A percentile compares a stretch with the other conserved stretches of the same genome.
Evolutionary conservation across 1,140 invertebrate species (phyloP).

Genomic region (Coenobita brevimanus): DNA sequence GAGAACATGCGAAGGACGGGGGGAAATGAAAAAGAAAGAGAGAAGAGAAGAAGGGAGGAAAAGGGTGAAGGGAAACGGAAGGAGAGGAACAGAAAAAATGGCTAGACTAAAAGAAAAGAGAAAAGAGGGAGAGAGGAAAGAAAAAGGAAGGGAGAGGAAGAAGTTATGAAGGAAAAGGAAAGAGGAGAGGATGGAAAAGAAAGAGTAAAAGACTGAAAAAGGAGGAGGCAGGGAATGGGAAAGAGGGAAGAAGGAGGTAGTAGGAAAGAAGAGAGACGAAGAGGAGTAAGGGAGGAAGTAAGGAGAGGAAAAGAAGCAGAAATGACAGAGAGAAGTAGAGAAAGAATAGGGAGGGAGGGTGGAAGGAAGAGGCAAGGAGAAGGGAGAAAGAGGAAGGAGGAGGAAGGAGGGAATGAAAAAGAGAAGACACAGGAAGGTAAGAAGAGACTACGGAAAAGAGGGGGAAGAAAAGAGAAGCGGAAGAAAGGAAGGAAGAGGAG

Average conservation of each 20-base stretch:
- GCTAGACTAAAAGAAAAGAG: background rate
- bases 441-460: no score
- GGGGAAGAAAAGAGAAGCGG: no score
- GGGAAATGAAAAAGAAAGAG: background rate
- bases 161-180: background rate
- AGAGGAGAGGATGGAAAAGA: background rate
- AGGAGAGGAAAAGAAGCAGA: background rate
- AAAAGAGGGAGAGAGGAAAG: background rate
- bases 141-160: background rate
- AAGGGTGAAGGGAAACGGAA: background rate
- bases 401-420: no score
- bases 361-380: no score
- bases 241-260: background rate
- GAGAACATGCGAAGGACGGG: background rate
- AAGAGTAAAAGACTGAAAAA: background rate
- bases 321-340: no score
- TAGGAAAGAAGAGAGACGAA: background rate
- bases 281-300: background rate
- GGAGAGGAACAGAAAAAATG: background rate
- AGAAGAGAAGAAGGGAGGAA: background rate
- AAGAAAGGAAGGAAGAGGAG: no score
- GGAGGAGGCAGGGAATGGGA: no score
- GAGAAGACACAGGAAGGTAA: no score
- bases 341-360: no score
- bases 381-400: no score